Conservation (phyloP, 2,797 vertebrate species). For the Sus cebifrons region DNA sequence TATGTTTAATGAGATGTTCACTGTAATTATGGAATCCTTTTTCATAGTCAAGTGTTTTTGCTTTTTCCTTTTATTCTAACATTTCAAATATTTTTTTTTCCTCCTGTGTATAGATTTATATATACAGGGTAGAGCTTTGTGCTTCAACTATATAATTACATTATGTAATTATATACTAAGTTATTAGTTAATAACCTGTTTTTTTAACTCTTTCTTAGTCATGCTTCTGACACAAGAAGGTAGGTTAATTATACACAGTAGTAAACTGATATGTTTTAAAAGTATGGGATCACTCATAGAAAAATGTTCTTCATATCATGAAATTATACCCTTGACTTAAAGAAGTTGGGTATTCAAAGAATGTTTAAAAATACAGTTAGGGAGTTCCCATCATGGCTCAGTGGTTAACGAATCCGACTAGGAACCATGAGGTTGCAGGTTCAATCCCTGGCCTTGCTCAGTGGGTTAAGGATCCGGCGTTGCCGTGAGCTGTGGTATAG, state of each 20-base stretch:
- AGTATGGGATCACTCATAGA: neutral
- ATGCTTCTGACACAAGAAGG: constrained; percentile 4
- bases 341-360: constrained; percentile 16
- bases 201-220: constrained; percentile 38
- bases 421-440: too few relatives aligned
- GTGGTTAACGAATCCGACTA: too few relatives aligned
- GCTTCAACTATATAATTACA: constrained; percentile 45
- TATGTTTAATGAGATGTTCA: constrained; percentile 75
- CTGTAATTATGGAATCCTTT: constrained; percentile 71
- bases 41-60: constrained; percentile 58
- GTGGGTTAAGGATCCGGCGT: too few relatives aligned
- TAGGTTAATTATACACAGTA: constrained; percentile 40
- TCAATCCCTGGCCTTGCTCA: too few relatives aligned
- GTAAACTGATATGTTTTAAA: constrained; percentile 30
- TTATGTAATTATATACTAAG: neutral
- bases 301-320: neutral
- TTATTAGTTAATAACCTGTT: neutral
- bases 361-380: constrained; percentile 21
- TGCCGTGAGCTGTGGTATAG: too few relatives aligned
- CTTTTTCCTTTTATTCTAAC: constrained; percentile 58
- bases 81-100: constrained; percentile 71
- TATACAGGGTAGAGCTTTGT: neutral
- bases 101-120: constrained; percentile 17
- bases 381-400: too few relatives aligned
- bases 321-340: constrained; percentile 24